Evolutionary conservation across 2,113 vertebrate genomes (phyloP).

Genomic region (Chitala chitala): DNA sequence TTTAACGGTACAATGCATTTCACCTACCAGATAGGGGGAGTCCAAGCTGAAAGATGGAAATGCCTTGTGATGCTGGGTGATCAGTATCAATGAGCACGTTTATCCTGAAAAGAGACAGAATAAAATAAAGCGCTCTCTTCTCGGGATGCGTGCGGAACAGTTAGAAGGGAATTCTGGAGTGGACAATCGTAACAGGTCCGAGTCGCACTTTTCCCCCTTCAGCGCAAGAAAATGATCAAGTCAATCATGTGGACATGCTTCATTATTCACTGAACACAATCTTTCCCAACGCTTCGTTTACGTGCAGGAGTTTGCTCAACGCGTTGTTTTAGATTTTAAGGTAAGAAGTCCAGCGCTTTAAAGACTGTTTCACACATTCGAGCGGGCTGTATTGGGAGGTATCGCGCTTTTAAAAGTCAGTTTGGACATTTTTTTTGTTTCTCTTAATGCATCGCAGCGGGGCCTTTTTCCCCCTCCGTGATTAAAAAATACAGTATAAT

Average conservation of each 20-base stretch:
- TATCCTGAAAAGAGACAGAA: constrained; percentile 67
- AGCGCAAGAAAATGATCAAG: constrained; percentile 84
- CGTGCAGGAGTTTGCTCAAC: constrained; percentile 78
- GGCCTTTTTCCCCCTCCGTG: constrained; percentile 70
- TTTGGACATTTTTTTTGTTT: constrained; percentile 64
- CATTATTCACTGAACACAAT: constrained; percentile 90
- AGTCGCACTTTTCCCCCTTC: constrained; percentile 80
- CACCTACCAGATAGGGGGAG: constrained; percentile 92
- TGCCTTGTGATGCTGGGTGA: constrained; percentile 79
- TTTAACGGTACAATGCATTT: constrained; percentile 91
- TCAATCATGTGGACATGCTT: constrained; percentile 94
- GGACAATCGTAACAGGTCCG: constrained; percentile 80
- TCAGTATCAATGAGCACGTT: constrained; percentile 80
- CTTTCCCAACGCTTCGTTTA: constrained; percentile 81
- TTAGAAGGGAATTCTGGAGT: constrained; percentile 69
- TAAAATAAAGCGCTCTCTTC: constrained; percentile 63
- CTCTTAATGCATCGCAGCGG: constrained; percentile 64
- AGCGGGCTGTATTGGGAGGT: constrained; percentile 37
- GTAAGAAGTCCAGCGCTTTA: constrained; percentile 77
- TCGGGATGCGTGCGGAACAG: constrained; percentile 74
- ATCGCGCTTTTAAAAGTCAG: constrained; percentile 66
- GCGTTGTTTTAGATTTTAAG: constrained; percentile 73
- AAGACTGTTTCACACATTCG: constrained; percentile 40
- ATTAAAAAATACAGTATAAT: constrained; percentile 84
- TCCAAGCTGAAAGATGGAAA: constrained; percentile 75